These are phyloP conservation scores for Gortyna flavago DNA, from an alignment of 2,888 invertebrate genomes.

Conservation along the genomic window DNA sequence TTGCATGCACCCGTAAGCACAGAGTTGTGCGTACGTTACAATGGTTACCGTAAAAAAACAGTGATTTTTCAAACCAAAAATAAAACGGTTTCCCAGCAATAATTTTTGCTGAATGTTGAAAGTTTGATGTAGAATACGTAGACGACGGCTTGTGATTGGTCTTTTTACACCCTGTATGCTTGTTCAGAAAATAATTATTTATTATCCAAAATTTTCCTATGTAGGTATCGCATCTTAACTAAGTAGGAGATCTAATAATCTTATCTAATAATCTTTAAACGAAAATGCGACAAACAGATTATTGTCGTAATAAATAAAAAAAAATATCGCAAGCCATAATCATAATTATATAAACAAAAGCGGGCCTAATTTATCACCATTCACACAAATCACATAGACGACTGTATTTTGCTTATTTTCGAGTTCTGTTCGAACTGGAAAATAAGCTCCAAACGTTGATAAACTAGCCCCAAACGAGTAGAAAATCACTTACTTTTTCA, in stretches of 20 bases:
- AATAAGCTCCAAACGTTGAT: neutral
- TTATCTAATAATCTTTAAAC: neutral
- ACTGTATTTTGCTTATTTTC: too few species aligned
- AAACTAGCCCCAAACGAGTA: neutral
- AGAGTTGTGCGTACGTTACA: neutral
- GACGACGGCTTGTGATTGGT: too few species aligned
- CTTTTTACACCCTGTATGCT: neutral
- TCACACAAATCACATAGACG: neutral
- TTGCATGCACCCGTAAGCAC: neutral
- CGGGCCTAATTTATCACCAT: neutral
- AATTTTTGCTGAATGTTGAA: neutral
- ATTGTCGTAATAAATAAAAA: neutral
- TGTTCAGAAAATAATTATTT: neutral
- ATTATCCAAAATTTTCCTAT: neutral
- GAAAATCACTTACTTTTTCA: slow-evolving; percentile 82
- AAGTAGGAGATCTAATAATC: neutral
- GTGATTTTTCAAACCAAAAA: neutral
- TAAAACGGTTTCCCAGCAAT: too few species aligned
- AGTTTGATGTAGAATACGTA: neutral
- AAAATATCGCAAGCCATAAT: slow-evolving; percentile 21
- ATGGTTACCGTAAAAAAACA: neutral
- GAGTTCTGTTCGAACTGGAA: too few species aligned
- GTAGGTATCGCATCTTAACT: neutral
- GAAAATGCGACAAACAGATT: neutral
- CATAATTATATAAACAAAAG: neutral